Base-by-base conservation (phyloP, 1,140 invertebrate species). In the Cydia amplana region DNA sequence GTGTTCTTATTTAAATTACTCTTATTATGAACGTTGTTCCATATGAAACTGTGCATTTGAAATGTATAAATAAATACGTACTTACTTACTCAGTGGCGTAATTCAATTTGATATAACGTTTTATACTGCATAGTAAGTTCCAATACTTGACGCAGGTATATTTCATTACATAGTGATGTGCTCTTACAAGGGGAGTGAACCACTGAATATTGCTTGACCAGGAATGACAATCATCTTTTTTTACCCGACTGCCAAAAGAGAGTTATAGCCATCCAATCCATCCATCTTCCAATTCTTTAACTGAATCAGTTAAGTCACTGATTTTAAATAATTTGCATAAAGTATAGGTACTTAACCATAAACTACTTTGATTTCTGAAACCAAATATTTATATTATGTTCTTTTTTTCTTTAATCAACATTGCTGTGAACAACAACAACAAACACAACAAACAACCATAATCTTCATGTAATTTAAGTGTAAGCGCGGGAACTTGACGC, bases 401-500 rank as follows among this genome's bases (percentile, higher is more conserved):
- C 2, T 9, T 9, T 40, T 36, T 40, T 40, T 40, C 32, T 40
- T 40, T 9, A 40, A 40, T 10, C 36, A 40, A 40, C 36, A 10
- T 32, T 32, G 43, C 43, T 12, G 43, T 46, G 2, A 14, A 46
- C 9, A n/a, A n/a, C n/a, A n/a, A 70, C 36, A 40, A 70, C 65
- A 20, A 70, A 70, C 65, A 70, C 36, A 40, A 70, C 65, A 20
- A 70, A 70, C 65, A 70, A n/a, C 36, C 16, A 70, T 70, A 70
- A 70, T 70, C n/a, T 40, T n/a, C 65, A 43, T 70, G 65, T 70
- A 43, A 70, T 70, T 43, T n/a, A 70, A 70, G 12, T 40, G 65
- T 70, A 70, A 40, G 28, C 64, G 32, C 20, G n/a, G 49, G 32
- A 40, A 43, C 16, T 70, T 70, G 18, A 40, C 65, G 14, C 28